Percentiles rank a stretch among this genome's conserved stretches.
phyloP scores from a whole-genome alignment of 2,113 vertebrate species.

The Cynopterus brachyotis region DNA sequence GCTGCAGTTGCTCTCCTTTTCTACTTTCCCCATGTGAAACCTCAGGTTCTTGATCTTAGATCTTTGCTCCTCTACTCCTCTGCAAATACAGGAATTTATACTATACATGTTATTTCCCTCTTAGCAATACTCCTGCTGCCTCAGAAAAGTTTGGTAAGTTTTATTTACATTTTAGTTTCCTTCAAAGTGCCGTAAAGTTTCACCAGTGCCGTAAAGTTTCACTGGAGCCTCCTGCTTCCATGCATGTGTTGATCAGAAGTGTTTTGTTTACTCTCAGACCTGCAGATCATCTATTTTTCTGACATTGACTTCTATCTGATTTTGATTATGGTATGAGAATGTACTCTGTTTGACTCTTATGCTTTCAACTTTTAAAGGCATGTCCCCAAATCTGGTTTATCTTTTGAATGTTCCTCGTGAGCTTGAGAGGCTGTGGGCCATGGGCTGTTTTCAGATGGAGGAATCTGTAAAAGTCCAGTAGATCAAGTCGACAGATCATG shows the following conservation, averaged over 20 bases:
- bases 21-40: neutral
- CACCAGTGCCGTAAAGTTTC: neutral
- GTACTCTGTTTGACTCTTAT: neutral
- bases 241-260: neutral
- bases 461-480: neutral
- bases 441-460: neutral
- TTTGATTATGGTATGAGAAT: neutral
- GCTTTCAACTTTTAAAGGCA: neutral
- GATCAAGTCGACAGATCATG: neutral
- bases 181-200: neutral
- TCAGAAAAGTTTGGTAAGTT: neutral
- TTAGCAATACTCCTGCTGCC: neutral
- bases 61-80: neutral
- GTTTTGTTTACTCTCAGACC: neutral
- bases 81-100: neutral
- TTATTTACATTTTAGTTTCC: neutral
- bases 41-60: neutral
- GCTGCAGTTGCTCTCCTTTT: neutral
- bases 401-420: neutral
- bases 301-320: neutral
- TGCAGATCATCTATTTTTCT: neutral
- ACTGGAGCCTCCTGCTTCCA: neutral
- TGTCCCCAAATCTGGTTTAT: neutral
- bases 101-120: neutral
- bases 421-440: neutral